Evolutionary conservation across 2,113 vertebrate species (phyloP).

Genomic region (Sakesphorus luctuosus): DNA sequence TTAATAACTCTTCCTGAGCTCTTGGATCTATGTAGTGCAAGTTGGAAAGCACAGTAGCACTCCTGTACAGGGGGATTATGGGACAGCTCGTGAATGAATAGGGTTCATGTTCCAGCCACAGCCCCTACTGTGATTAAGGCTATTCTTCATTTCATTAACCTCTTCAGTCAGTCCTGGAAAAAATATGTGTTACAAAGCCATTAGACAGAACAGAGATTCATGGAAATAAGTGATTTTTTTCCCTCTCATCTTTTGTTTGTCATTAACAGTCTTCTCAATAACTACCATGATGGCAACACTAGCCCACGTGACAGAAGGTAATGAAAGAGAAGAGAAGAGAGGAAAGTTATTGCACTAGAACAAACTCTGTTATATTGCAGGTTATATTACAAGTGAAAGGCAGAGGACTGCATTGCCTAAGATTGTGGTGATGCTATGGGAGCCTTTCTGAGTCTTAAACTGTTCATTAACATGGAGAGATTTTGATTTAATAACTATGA

Average conservation of each 20-base stretch:
- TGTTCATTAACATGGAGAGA: constrained; percentile 19
- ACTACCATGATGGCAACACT: background rate
- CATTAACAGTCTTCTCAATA: constrained; percentile 41
- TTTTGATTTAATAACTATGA: constrained; percentile 70
- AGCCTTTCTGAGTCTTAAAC: constrained; percentile 2
- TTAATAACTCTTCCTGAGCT: background rate
- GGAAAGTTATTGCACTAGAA: constrained; percentile 63
- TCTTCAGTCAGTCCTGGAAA: background rate
- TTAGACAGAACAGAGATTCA: background rate
- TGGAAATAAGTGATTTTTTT: background rate
- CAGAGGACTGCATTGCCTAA: background rate
- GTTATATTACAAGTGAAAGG: constrained; percentile 62
- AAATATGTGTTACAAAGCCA: background rate
- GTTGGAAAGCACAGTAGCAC: background rate
- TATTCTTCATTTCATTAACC: constrained; percentile 27
- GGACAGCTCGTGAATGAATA: background rate
- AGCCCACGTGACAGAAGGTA: constrained; percentile 8
- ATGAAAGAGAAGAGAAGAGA: constrained; percentile 48
- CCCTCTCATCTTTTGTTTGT: constrained; percentile 35
- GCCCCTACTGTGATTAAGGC: background rate
- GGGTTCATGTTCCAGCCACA: background rate
- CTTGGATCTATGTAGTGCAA: background rate
- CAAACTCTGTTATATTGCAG: constrained; percentile 60
- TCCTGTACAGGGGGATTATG: background rate
- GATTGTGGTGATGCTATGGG: background rate